phyloP scores from a whole-genome alignment of 2,888 invertebrate species.

The Drosophila neotestacea region DNA sequence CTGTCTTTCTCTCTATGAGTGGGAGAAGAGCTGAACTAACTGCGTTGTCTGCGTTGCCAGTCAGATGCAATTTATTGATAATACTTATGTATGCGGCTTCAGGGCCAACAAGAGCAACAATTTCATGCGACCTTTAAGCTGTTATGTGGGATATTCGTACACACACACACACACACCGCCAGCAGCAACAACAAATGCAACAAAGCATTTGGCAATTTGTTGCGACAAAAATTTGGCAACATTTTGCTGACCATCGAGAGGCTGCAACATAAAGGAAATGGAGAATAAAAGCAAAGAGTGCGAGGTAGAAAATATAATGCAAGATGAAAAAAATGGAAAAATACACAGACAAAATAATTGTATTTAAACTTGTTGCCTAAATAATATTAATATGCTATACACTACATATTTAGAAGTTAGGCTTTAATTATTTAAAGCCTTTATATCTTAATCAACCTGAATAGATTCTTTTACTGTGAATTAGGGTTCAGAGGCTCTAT shows the following conservation, averaged over 20 bases:
- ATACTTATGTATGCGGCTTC: constrained; percentile 61
- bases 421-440: too few relatives aligned
- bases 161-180: constrained; percentile 5
- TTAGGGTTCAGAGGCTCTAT: too few relatives aligned
- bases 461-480: too few relatives aligned
- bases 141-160: constrained; percentile 32
- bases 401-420: neutral
- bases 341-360: neutral
- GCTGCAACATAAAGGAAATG: neutral
- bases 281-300: neutral
- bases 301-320: neutral
- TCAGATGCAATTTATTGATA: constrained; percentile 82
- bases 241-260: constrained; percentile 45
- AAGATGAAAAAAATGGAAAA: neutral
- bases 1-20: neutral
- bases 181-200: constrained; percentile 41
- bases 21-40: constrained; percentile 6
- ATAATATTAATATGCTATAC: too few relatives aligned
- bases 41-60: constrained; percentile 67
- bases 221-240: constrained; percentile 76
- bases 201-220: constrained; percentile 65
- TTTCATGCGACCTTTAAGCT: constrained; percentile 64
- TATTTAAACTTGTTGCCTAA: neutral
- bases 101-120: constrained; percentile 39
- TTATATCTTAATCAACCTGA: too few relatives aligned